A percentile compares a stretch with the other conserved stretches of the same genome.
Evolutionary conservation across 2,797 vertebrate genomes (phyloP).

Genomic region (Lacerta agilis): DNA sequence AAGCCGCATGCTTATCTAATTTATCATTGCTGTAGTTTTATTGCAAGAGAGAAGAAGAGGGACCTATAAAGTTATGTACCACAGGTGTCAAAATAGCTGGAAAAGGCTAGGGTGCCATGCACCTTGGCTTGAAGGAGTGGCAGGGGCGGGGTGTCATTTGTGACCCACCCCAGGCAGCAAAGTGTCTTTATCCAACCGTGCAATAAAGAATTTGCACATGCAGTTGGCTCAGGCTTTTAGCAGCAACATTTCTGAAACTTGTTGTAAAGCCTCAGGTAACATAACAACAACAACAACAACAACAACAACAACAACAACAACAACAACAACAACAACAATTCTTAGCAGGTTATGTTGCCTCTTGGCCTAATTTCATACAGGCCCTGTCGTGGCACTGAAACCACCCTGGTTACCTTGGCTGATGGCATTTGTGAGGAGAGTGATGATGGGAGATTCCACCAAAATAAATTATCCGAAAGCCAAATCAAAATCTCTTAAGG

Average conservation of each 20-base stretch:
- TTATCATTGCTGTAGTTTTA: background rate
- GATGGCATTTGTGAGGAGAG: too few relatives aligned
- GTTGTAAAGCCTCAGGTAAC: background rate
- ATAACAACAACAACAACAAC: too few relatives aligned
- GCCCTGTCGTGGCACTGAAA: too few relatives aligned
- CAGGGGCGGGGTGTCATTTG: background rate
- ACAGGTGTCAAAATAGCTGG: background rate
- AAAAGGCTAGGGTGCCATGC: background rate
- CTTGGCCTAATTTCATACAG: background rate
- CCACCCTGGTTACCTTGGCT: too few relatives aligned
- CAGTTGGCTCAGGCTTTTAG: background rate
- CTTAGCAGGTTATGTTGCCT: background rate
- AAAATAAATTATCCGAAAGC: too few relatives aligned
- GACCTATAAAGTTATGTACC: background rate
- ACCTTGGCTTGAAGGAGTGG: background rate
- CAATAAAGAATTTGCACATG: background rate
- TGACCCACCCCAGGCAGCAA: background rate
- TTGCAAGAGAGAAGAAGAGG: background rate
- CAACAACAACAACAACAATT: too few relatives aligned
- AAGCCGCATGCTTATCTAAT: background rate
- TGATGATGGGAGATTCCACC: too few relatives aligned
- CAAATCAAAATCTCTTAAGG: too few relatives aligned
- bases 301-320: too few relatives aligned
- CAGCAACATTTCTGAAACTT: background rate
- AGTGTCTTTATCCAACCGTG: background rate